Conservation (phyloP, 2,797 vertebrate species). For the Channallabes apus region DNA sequence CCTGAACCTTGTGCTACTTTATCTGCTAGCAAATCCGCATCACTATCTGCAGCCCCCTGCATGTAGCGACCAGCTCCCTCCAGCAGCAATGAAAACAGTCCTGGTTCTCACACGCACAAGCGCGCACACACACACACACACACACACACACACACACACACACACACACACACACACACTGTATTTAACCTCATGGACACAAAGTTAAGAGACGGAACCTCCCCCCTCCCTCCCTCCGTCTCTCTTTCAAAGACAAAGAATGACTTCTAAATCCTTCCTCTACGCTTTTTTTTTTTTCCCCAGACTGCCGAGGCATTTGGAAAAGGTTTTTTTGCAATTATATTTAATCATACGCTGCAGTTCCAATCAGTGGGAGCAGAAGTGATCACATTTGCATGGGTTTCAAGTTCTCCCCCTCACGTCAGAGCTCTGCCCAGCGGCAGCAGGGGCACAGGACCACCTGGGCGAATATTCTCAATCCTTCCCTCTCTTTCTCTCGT, state of each 20-base stretch:
- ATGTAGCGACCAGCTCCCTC: slow-evolving; percentile 69
- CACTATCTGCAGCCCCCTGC: slow-evolving; percentile 53
- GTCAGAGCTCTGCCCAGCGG: slow-evolving; percentile 62
- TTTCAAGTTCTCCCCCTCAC: slow-evolving; percentile 73
- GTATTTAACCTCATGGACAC: slow-evolving; percentile 40
- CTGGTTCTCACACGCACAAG: slow-evolving; percentile 36
- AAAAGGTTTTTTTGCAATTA: slow-evolving; percentile 76
- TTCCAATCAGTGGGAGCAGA: slow-evolving; percentile 73
- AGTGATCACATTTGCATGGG: slow-evolving; percentile 78
- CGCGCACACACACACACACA: slow-evolving; percentile 38
- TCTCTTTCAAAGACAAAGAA: slow-evolving; percentile 58
- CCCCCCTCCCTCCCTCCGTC: slow-evolving; percentile 7
- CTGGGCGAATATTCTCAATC: slow-evolving; percentile 59
- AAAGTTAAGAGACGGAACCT: slow-evolving; percentile 22
- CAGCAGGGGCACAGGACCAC: slow-evolving; percentile 68
- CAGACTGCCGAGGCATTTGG: slow-evolving; percentile 72
- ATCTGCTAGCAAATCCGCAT: slow-evolving; percentile 68
- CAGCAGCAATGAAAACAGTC: slow-evolving; percentile 55
- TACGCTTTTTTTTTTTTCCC: slow-evolving; percentile 43
- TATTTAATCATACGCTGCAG: slow-evolving; percentile 77
- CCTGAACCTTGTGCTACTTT: slow-evolving; percentile 65
- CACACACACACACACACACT: slow-evolving; percentile 27
- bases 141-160: slow-evolving; percentile 15
- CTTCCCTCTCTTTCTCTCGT: slow-evolving; percentile 16
- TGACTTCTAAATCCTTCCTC: slow-evolving; percentile 72